Conservation (phyloP, 2,113 vertebrate species). For the Lophochroa leadbeateri region DNA sequence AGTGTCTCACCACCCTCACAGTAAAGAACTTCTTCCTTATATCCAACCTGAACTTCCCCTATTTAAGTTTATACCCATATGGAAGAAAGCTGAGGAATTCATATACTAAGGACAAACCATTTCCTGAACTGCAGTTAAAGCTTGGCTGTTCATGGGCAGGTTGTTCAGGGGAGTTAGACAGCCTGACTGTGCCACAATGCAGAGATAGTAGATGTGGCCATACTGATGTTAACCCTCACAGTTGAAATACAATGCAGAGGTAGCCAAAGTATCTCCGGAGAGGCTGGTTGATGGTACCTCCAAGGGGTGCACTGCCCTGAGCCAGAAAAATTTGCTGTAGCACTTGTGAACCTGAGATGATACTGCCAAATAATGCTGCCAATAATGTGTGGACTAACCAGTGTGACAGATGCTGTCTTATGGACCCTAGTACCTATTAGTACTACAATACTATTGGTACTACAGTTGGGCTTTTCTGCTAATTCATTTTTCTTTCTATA, state of each 20-base stretch:
- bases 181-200: neutral
- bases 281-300: neutral
- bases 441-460: neutral
- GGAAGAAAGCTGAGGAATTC: neutral
- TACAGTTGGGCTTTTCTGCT: neutral
- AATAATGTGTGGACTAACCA: neutral
- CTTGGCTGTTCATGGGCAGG: neutral
- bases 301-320: neutral
- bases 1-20: neutral
- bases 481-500: neutral
- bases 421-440: neutral
- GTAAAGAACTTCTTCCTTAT: neutral
- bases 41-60: neutral
- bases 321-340: neutral
- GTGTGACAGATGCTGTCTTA: neutral
- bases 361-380: neutral
- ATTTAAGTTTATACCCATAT: neutral
- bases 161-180: neutral
- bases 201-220: neutral
- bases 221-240: neutral
- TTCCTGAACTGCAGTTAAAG: neutral
- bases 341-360: neutral
- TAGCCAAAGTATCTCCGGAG: neutral
- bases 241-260: fast-evolving
- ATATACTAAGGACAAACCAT: neutral